Base-by-base conservation (phyloP, 2,888 invertebrate species). In the Harpalus rufipes region DNA sequence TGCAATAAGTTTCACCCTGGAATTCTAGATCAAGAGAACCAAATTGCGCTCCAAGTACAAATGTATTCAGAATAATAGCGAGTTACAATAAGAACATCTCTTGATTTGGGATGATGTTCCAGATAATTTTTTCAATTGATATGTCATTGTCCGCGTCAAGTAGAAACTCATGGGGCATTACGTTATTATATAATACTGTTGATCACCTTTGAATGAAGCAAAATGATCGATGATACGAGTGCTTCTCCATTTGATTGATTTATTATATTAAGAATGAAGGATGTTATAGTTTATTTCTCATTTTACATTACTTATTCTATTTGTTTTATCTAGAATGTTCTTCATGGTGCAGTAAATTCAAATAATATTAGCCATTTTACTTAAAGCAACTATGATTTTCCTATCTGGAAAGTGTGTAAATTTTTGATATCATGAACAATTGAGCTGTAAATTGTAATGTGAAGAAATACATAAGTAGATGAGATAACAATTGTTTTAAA, bases 141-240 rank as follows among this genome's bases (percentile, higher is more conserved):
- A 59, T 78, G 78, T 78, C 78, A 78, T 78, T 78, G 78, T 56
- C 32, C n/a, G 59, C 59, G 14, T 58, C 76, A 78, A 78, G 58
- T 56, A 78, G 58, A 76, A 76, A 76, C 21, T 76, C 76, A 76
- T 76, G 76, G 59, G 58, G 21, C 58, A 58, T 44, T 58, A 7
- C 39, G 14, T 25, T 21, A 58, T 32, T 58, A 1, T 21, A 59
- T 58, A 59, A 78, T 78, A 78, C 58, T 58, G 39, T 76, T 78
- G 78, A 78, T 78, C 59, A 78, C 59, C 78, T 78, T 58, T 78
- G 72, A 74, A 74, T 74, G 68, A 74, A 74, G 51, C 72, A 74
- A 74, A 72, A 74, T 74, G 72, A 74, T 74, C 72, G 72, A 74
- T 68, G 68, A 39, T 68, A 68, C 68, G 32, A 68, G 41, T 74